Evolutionary conservation across 1,140 invertebrate species (phyloP).

Genomic region (Odontomachus brunneus): DNA sequence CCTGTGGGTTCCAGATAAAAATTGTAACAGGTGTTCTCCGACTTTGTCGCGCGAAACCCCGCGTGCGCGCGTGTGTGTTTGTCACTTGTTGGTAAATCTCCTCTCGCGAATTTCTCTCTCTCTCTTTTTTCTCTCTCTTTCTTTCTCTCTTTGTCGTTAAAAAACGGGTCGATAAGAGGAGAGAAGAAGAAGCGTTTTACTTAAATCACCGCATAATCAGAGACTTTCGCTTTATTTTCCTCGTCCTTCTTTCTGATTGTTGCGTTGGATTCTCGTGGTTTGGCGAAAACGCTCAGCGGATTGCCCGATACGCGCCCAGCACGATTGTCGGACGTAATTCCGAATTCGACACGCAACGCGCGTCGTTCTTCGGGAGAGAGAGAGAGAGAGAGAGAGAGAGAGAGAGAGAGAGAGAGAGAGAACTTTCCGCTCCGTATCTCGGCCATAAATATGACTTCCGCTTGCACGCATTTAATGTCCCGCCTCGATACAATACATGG

Average conservation of each 20-base stretch:
- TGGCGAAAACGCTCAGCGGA: neutral
- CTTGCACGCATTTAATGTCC: slow-evolving; percentile 14
- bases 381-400: too few species aligned
- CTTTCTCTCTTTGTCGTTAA: neutral
- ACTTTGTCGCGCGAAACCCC: slow-evolving; percentile 14
- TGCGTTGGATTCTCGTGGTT: neutral
- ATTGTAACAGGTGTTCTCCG: slow-evolving; percentile 42
- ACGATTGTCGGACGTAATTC: slow-evolving; percentile 3
- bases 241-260: neutral
- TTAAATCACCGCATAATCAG: neutral
- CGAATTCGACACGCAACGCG: neutral
- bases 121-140: slow-evolving; percentile 2
- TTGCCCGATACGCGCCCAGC: neutral
- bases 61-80: neutral
- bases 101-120: slow-evolving; percentile 7
- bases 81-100: slow-evolving; percentile 7
- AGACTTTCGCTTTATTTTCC: neutral
- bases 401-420: too few species aligned
- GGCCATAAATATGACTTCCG: slow-evolving; percentile 54
- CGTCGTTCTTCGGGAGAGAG: neutral
- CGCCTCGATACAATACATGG: slow-evolving; percentile 36
- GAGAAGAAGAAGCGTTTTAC: too few species aligned
- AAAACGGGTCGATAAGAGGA: neutral
- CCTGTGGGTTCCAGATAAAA: slow-evolving; percentile 33
- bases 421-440: neutral